Conservation (phyloP, 2,113 vertebrate species). For the Notiomystis cincta region DNA sequence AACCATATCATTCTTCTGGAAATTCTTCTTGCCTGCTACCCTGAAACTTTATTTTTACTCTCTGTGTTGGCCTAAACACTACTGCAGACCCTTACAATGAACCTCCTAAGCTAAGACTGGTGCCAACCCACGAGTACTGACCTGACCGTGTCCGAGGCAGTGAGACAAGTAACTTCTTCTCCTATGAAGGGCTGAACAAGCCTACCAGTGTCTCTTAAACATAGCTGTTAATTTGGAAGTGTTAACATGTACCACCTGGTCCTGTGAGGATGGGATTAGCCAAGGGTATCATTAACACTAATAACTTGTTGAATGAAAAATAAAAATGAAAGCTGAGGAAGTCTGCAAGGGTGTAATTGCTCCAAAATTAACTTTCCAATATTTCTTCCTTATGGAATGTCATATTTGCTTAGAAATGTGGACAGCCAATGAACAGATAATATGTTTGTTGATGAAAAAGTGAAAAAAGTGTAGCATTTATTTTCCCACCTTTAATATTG, state of each 20-base stretch:
- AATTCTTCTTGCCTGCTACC: not conserved
- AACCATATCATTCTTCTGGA: not conserved
- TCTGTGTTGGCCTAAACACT: not conserved
- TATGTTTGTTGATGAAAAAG: not conserved
- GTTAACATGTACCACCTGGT: conserved; percentile 24
- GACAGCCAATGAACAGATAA: not conserved
- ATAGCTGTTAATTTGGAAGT: conserved; percentile 23
- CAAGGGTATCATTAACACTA: conserved; percentile 19
- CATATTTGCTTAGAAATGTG: not conserved
- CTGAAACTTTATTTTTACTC: not conserved
- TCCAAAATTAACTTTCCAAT: conserved; percentile 36
- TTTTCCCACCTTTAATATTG: not conserved
- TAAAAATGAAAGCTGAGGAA: conserved; percentile 27
- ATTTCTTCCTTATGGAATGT: not conserved
- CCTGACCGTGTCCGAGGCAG: not conserved
- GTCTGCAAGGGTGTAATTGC: not conserved
- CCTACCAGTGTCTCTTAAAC: not conserved
- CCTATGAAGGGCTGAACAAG: not conserved
- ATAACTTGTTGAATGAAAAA: conserved; percentile 27
- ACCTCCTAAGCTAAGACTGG: not conserved
- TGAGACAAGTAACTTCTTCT: not conserved
- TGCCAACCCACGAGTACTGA: accelerated
- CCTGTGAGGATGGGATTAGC: conserved; percentile 12
- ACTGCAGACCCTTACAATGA: not conserved
- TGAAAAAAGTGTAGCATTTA: not conserved